Conservation (phyloP, 2,797 vertebrate genomes). For the Mormyrus hasselquistii region DNA sequence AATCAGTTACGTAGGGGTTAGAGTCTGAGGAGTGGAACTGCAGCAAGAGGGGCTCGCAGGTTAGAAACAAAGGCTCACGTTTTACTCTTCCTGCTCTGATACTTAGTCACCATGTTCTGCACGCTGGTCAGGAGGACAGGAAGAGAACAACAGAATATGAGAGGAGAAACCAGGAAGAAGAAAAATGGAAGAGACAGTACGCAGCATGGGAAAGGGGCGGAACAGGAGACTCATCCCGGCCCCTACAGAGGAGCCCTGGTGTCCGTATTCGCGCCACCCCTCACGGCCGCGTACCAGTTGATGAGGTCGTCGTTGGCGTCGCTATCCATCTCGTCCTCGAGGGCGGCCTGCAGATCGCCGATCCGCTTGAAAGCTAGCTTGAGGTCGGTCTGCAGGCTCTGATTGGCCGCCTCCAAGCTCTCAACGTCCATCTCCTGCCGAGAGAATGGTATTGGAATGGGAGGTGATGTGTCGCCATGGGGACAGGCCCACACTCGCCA, state of each 20-base stretch:
- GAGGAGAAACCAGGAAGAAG: constrained; percentile 34
- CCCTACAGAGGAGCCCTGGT: background rate
- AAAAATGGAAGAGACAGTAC: constrained; percentile 33
- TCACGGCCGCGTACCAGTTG: constrained; percentile 70
- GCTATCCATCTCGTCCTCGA: constrained; percentile 97
- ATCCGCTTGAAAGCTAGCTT: constrained; percentile 98
- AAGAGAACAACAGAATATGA: constrained; percentile 27
- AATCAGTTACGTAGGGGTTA: background rate
- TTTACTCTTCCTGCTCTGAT: constrained; percentile 98
- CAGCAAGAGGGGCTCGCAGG: background rate
- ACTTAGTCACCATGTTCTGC: constrained; percentile 99
- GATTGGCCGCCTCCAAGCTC: constrained; percentile 92
- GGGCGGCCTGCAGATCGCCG: constrained; percentile 92
- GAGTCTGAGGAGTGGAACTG: background rate
- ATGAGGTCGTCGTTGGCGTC: constrained; percentile 95
- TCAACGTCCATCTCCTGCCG: constrained; percentile 92
- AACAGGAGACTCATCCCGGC: background rate
- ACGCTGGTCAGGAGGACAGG: constrained; percentile 64
- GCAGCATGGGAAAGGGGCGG: background rate
- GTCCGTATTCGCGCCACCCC: background rate
- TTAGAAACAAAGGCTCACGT: constrained; percentile 72
- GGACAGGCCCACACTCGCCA: background rate
- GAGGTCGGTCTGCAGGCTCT: constrained; percentile 91
- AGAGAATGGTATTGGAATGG: background rate
- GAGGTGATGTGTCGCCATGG: background rate